These are phyloP conservation scores for Watsonalla binaria DNA, from an alignment of 2,888 invertebrate genomes.

Conservation along the genomic window DNA sequence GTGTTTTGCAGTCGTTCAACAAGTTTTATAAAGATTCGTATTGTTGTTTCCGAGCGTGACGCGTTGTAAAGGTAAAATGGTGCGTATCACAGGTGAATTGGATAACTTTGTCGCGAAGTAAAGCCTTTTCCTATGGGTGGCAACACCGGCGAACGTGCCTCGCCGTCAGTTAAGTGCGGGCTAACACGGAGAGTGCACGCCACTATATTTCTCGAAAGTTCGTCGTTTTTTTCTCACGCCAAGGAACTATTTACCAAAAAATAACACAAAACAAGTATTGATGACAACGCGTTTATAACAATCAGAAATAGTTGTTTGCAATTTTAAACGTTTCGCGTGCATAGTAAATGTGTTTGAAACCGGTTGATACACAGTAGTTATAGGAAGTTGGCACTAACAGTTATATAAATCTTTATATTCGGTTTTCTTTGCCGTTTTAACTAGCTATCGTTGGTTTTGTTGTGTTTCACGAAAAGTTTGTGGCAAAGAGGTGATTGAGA, in stretches of 20 bases:
- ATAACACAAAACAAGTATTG: conserved; percentile 24
- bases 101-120: conserved; percentile 10
- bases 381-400: conserved; percentile 54
- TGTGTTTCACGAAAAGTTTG: conserved; percentile 40
- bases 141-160: conserved; percentile 30
- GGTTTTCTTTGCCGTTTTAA: conserved; percentile 52
- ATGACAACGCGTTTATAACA: conserved; percentile 16
- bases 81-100: conserved; percentile 1
- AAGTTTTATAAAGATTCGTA: conserved; percentile 1
- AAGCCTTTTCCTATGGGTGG: conserved; percentile 45
- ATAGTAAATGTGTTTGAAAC: conserved; percentile 24
- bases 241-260: conserved; percentile 21
- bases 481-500: conserved; percentile 29
- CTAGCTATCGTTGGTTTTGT: conserved; percentile 36
- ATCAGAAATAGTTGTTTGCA: not conserved
- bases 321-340: conserved; percentile 3
- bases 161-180: conserved; percentile 38
- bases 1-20: conserved; percentile 9
- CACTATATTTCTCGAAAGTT: conserved; percentile 7
- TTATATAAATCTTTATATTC: conserved; percentile 56
- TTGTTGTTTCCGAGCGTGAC: not conserved
- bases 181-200: conserved; percentile 34
- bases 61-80: conserved; percentile 8
- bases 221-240: conserved; percentile 21
- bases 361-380: conserved; percentile 29